Conservation (phyloP, 2,888 invertebrate genomes). For the Coelopa pilipes region DNA sequence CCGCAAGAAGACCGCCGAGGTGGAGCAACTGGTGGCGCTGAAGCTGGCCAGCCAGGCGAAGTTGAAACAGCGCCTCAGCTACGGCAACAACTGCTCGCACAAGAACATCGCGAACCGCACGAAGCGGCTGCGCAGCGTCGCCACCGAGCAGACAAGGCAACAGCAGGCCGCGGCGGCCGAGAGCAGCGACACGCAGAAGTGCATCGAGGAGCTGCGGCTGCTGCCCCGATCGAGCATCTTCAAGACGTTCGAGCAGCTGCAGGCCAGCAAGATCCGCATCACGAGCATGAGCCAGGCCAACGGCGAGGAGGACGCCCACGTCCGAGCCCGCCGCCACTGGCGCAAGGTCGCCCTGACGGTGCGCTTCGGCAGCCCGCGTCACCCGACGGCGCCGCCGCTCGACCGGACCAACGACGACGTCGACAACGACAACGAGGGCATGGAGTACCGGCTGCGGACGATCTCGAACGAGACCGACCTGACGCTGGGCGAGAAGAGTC, state of each 20-base stretch:
- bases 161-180: not conserved
- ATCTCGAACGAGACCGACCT: slow-evolving; percentile 41
- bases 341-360: slow-evolving; percentile 37
- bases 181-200: not conserved
- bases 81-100: slow-evolving; percentile 51
- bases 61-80: slow-evolving; percentile 47
- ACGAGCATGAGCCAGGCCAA: not conserved
- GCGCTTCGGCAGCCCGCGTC: slow-evolving; percentile 22
- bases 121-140: not conserved
- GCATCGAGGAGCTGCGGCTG: not conserved
- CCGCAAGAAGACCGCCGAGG: not conserved
- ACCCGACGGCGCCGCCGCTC: not conserved
- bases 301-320: slow-evolving; percentile 2
- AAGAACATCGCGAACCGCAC: slow-evolving; percentile 45
- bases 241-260: slow-evolving; percentile 1
- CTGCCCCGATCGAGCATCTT: not conserved
- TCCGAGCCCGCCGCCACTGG: slow-evolving; percentile 39
- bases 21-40: slow-evolving; percentile 40
- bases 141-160: not conserved
- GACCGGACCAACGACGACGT: not conserved
- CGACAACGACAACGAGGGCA: not conserved
- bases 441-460: slow-evolving; percentile 35
- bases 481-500: not conserved
- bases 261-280: not conserved
- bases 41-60: slow-evolving; percentile 41